A percentile compares a stretch with the other conserved stretches of the same genome.
phyloP scores from a whole-genome alignment of 1,140 invertebrate species.

The Pollicipes pollicipes region DNA sequence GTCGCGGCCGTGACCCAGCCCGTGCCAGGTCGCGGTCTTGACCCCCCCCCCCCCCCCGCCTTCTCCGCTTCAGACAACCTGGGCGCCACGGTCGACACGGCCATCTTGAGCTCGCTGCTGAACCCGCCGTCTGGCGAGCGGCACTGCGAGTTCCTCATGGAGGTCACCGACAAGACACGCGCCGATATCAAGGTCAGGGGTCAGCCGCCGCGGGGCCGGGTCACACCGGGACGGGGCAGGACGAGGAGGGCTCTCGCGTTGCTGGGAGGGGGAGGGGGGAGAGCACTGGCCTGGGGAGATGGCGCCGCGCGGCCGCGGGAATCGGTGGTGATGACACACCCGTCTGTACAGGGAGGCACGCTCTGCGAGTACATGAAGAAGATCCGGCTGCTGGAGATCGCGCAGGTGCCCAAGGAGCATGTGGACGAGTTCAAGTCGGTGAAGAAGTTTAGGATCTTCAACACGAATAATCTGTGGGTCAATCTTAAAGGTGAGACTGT shows the following conservation, averaged over 20 bases:
- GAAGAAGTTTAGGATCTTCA: constrained; percentile 98
- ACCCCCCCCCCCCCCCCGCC: too few relatives aligned
- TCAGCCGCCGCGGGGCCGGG: too few relatives aligned
- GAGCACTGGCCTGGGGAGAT: too few relatives aligned
- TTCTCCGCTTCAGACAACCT: constrained; percentile 94
- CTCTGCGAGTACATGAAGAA: constrained; percentile 92
- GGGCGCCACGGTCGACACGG: constrained; percentile 92
- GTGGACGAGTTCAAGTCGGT: constrained; percentile 97
- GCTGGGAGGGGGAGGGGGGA: too few relatives aligned
- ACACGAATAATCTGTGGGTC: constrained; percentile 98
- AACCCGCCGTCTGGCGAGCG: constrained; percentile 27
- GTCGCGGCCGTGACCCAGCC: too few relatives aligned
- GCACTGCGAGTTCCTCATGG: constrained; percentile 85
- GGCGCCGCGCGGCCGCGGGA: too few relatives aligned
- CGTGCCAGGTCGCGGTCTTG: too few relatives aligned
- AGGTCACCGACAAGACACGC: constrained; percentile 96
- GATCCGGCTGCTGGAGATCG: constrained; percentile 89
- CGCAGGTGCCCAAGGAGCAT: constrained; percentile 95
- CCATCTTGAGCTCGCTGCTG: constrained; percentile 73
- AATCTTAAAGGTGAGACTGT: constrained; percentile 67
- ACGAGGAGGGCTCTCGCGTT: too few relatives aligned
- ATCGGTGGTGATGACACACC: too few relatives aligned
- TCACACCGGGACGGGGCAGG: too few relatives aligned
- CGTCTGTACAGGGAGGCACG: constrained; percentile 91
- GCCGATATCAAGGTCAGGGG: constrained; percentile 99